A percentile compares a stretch with the other conserved stretches of the same genome.
Evolutionary conservation across 2,113 vertebrate genomes (phyloP).

Genomic region (Scopus umbretta): DNA sequence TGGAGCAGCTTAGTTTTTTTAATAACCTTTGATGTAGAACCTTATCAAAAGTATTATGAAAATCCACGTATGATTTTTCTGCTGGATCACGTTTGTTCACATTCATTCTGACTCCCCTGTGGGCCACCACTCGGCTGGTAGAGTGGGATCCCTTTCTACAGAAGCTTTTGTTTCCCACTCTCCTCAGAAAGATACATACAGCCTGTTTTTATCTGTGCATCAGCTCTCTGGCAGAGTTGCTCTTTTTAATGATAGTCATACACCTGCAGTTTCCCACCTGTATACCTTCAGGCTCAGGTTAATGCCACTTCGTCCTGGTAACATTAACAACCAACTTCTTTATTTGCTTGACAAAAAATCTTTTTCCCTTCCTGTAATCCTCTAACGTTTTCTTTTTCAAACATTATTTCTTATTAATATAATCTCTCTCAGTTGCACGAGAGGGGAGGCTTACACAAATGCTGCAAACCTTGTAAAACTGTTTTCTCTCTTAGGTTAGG

Average conservation of each 20-base stretch:
- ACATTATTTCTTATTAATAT: neutral
- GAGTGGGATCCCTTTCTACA: neutral
- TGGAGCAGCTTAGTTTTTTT: neutral
- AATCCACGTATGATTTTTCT: neutral
- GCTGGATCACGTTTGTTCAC: neutral
- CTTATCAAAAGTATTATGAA: neutral
- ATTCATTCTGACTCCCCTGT: neutral
- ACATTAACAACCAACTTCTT: neutral
- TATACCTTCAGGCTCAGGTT: neutral
- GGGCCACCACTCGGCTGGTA: neutral
- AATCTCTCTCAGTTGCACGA: neutral
- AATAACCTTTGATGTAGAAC: neutral
- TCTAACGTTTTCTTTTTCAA: neutral
- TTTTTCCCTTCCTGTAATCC: neutral
- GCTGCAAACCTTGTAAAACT: neutral
- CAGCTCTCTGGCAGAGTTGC: neutral
- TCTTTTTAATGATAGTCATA: neutral
- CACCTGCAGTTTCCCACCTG: neutral
- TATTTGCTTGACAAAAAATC: neutral
- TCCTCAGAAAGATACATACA: neutral
- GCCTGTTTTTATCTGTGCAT: neutral
- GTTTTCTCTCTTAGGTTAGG: neutral
- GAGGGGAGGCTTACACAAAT: neutral
- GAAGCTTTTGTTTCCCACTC: neutral
- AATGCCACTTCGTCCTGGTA: neutral